Evolutionary conservation across 2,113 vertebrate species (phyloP).

Genomic region (Atractosteus spatula): DNA sequence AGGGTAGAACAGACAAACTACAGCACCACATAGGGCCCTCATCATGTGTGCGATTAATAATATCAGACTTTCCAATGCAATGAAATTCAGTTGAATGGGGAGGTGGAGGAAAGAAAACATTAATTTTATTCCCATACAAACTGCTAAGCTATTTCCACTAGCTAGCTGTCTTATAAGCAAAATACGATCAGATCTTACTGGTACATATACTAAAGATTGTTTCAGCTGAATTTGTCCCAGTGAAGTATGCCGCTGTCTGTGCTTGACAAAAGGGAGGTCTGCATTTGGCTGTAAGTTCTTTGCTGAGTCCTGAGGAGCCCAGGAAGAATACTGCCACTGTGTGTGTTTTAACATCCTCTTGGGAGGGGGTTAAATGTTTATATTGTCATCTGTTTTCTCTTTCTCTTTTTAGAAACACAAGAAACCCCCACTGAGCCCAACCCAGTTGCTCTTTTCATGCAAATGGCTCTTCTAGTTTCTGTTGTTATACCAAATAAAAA

Average conservation of each 20-base stretch:
- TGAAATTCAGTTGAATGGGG: background rate
- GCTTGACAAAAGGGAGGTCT: background rate
- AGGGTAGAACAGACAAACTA: no score
- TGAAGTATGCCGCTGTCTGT: background rate
- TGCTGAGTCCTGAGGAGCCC: background rate
- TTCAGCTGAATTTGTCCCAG: background rate
- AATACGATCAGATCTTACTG: background rate
- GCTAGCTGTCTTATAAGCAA: background rate
- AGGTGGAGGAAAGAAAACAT: background rate
- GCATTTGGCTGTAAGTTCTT: conserved; percentile 16
- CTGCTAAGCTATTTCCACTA: background rate
- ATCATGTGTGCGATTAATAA: no score
- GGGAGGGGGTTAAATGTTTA: conserved; percentile 47
- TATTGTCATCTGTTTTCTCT: conserved; percentile 64
- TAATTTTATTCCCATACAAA: no score
- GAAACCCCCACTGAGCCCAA: conserved; percentile 10
- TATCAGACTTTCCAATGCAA: no score
- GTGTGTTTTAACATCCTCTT: conserved; percentile 10
- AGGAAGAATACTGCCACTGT: background rate
- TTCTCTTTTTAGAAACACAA: conserved; percentile 44
- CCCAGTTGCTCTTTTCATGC: conserved; percentile 70
- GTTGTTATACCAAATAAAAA: conserved; percentile 77
- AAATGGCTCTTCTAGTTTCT: conserved; percentile 63
- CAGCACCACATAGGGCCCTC: no score
- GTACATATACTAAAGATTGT: background rate